These are phyloP conservation scores for Pteronura brasiliensis DNA, from an alignment of 2,113 vertebrate species.

Conservation along the genomic window DNA sequence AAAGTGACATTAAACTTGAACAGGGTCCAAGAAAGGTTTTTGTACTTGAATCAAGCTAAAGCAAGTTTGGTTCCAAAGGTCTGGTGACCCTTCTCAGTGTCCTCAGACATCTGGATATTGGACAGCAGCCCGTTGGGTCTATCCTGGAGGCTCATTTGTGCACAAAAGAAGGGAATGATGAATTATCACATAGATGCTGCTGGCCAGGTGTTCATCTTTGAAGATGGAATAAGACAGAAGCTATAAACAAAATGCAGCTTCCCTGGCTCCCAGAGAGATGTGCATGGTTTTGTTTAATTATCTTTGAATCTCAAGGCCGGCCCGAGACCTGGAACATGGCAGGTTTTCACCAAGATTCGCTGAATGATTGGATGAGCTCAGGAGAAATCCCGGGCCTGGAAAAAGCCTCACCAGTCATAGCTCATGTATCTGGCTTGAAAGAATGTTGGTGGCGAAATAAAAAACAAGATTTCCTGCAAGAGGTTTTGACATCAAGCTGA, in stretches of 20 bases:
- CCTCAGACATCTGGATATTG: constrained; percentile 60
- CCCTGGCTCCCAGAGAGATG: not conserved
- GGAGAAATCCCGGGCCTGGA: constrained; percentile 21
- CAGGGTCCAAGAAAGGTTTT: constrained; percentile 37
- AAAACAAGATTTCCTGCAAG: constrained; percentile 28
- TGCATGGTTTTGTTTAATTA: constrained; percentile 23
- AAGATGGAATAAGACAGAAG: constrained; percentile 3
- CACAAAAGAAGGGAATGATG: constrained; percentile 14
- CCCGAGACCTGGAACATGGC: not conserved
- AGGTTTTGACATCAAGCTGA: constrained; percentile 10
- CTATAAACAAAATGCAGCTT: constrained; percentile 22
- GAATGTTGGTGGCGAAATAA: constrained; percentile 23
- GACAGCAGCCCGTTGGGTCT: constrained; percentile 47
- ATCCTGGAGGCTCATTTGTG: constrained; percentile 45
- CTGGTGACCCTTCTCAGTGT: constrained; percentile 34
- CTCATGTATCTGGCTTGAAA: constrained; percentile 28
- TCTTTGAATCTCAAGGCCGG: not conserved
- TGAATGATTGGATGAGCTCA: constrained; percentile 19
- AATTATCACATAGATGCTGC: constrained; percentile 37
- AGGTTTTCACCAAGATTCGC: constrained; percentile 32
- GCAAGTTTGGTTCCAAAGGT: constrained; percentile 54
- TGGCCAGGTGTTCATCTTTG: constrained; percentile 62
- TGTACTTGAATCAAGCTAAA: constrained; percentile 48
- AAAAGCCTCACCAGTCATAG: not conserved
- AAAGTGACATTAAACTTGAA: constrained; percentile 49